Conservation (phyloP, 2,113 vertebrate species). For the Saccopteryx bilineata region DNA sequence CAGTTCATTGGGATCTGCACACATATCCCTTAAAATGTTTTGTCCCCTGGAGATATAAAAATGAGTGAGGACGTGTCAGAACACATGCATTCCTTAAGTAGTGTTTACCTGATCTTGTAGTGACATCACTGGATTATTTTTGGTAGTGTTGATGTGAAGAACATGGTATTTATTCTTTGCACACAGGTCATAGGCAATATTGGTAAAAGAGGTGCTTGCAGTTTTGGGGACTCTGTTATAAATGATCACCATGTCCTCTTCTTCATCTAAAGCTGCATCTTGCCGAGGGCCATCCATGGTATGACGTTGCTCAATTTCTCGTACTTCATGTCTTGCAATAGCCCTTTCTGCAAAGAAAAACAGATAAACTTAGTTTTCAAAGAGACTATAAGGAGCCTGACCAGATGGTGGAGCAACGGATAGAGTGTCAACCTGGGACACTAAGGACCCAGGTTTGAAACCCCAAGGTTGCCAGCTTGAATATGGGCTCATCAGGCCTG, state of each 20-base stretch:
- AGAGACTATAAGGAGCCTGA: not conserved
- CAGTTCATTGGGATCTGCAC: not conserved
- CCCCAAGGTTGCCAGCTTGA: no score
- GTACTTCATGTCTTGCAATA: constrained; percentile 95
- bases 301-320: constrained; percentile 95
- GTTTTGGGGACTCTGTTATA: constrained; percentile 99
- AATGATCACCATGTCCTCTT: constrained; percentile 94
- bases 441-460: no score
- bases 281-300: constrained; percentile 89
- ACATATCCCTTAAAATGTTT: not conserved
- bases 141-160: constrained; percentile 99
- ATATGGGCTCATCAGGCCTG: no score
- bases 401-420: no score
- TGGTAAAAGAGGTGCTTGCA: constrained; percentile 99
- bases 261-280: constrained; percentile 87
- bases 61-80: not conserved
- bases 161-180: constrained; percentile 97
- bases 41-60: not conserved
- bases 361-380: constrained; percentile 47
- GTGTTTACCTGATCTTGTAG: constrained; percentile 97
- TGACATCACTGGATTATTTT: constrained; percentile 99
- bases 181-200: constrained; percentile 93
- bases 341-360: constrained; percentile 91
- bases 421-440: no score
- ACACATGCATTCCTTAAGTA: not conserved